Base-by-base conservation (phyloP, 2,113 vertebrate species). In the Engystomops pustulosus region DNA sequence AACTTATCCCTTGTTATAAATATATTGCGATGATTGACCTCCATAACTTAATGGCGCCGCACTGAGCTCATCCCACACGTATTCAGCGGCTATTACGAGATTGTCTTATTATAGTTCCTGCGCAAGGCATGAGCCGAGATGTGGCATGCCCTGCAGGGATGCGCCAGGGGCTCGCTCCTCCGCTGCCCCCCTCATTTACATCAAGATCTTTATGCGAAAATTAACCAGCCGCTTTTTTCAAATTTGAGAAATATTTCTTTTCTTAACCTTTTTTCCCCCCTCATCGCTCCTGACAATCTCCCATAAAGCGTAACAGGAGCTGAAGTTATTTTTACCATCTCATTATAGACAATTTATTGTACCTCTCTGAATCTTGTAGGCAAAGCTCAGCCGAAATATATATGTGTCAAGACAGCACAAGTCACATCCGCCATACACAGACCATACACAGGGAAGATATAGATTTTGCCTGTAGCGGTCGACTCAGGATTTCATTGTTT, bases 401-500 rank as follows among this genome's bases (percentile, higher is more conserved):
- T 72, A 69, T 69, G 15, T 67, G 34, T 38, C 15, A 53, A 53
- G 49, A 51, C 30, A 36, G 44, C 34, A 18, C 72, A 36, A 53
- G 47, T 36, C 71, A 75, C 45, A 20, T 51, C 30, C 27, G 2
- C 27, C 32, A 32, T 34, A 74, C 10, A 32, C 4, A 51, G 25
- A 27, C 72, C 32, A 76, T 25, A 38, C 18, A 77, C 38, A 38
- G 32, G 10, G 58, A 6, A 38, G 7, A 12, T 53, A 76, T 34
- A n/a, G 53, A 53, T 53, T 3, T 55, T 12, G 32, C 45, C 20
- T 53, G 36, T 34, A 34, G 14, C 70, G 7, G 47, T 36, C 10
- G 47, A 10, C 41, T 72, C 14, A 25, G 11, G 49, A 77, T 77
- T 77, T 77, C 49, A 77, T 58, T 58, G 25, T 23, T 76, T 58